A percentile compares a stretch with the other conserved stretches of the same genome.
Evolutionary conservation across 2,888 invertebrate species (phyloP).

Genomic region (Scotopteryx bipunctaria): DNA sequence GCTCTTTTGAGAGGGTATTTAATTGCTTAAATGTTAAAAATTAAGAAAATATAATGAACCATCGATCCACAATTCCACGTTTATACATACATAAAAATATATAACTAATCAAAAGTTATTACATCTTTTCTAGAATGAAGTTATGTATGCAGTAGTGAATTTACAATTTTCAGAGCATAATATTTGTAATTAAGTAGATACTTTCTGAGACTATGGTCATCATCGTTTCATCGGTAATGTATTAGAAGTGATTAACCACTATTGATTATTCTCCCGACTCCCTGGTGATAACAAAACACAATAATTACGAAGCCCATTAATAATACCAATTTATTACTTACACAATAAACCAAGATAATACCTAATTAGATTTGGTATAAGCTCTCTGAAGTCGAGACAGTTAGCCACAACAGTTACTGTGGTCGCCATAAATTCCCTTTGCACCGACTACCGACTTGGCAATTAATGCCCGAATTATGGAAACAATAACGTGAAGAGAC

Average conservation of each 20-base stretch:
- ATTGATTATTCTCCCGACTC: not conserved
- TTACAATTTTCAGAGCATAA: too few species aligned
- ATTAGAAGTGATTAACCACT: too few species aligned
- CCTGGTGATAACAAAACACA: not conserved
- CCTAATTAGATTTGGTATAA: constrained; percentile 31
- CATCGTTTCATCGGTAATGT: too few species aligned
- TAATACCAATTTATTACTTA: not conserved
- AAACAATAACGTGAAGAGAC: constrained; percentile 38
- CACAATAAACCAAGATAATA: constrained; percentile 6
- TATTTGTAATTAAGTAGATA: too few species aligned
- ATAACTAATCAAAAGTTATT: too few species aligned
- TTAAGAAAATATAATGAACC: too few species aligned
- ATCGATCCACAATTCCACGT: too few species aligned
- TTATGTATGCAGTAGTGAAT: too few species aligned
- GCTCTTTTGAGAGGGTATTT: constrained; percentile 20
- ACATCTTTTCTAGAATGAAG: too few species aligned
- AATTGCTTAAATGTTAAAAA: too few species aligned
- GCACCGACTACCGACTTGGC: constrained; percentile 43
- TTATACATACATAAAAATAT: too few species aligned
- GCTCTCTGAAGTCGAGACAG: constrained; percentile 36
- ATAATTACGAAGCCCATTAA: not conserved
- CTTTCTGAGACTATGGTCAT: not conserved
- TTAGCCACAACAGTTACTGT: constrained; percentile 45
- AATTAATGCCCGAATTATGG: constrained; percentile 43
- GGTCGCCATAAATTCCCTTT: constrained; percentile 47